Base-by-base conservation (phyloP, 35 echinoderm and acorn worm species). In the Chiridota heheva region DNA sequence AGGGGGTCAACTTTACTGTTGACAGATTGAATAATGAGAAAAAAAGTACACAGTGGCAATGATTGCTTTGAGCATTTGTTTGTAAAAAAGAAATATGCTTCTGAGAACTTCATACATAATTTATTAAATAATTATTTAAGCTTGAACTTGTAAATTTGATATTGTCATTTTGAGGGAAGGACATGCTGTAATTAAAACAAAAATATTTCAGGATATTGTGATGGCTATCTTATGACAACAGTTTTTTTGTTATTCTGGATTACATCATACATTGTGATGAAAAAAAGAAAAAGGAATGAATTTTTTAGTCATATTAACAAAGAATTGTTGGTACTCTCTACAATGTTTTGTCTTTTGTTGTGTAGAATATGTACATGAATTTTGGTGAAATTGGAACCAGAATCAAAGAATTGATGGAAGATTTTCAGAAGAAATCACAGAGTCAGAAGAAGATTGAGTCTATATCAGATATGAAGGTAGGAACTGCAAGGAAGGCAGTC, bases 361-460 rank as follows among this genome's bases (percentile, higher is more conserved):
- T 72, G 34, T 32, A 98, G 95, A 98, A 98, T 71, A 36, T 98
- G 36, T 98, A 98, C 69, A 91, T 85, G 72, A 98, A 98, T 39
- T 98, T 92, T 92, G 92, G 92, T 45, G 92, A 96, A 63, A 96
- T 96, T 74, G 89, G 92, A 18, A 58, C 73, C 27, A 82, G 76
- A 64, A 96, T 96, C 63, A 96, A 96, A 70, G 88, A 91, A 40
- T 68, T 96, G 39, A 96, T 96, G 92, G 92, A 96, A 8, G 92
- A 96, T 40, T 96, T 96, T 53, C 92, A 96, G 84, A 86, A 86
- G 78, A 96, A 96, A 56, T 77, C 87, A 42, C 92, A 96, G 63
- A 96, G 88, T 32, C 51, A 86, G 20, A 96, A 91, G 84, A 96
- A 96, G 68, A 96, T 96, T 77, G 92, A 96, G 80, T 96, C 92